phyloP scores from a whole-genome alignment of 2,888 invertebrate species.

The Blastobasis lacticolella region DNA sequence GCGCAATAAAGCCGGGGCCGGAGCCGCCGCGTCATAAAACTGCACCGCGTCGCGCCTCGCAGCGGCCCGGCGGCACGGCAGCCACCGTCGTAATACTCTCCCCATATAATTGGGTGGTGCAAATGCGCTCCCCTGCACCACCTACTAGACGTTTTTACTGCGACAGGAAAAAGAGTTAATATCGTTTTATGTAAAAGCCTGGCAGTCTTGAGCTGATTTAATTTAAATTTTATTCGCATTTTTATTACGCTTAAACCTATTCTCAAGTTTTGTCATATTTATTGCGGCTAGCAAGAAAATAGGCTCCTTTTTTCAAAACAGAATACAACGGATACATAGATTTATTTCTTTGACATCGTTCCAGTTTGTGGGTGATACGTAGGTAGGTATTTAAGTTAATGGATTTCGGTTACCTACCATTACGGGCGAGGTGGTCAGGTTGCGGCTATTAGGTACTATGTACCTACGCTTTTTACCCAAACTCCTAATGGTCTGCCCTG shows the following conservation, averaged over 20 bases:
- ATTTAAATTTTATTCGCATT: constrained; percentile 25
- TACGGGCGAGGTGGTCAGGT: too few species aligned
- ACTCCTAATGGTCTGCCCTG: too few species aligned
- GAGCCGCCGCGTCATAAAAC: constrained; percentile 36
- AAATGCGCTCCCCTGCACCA: constrained; percentile 41
- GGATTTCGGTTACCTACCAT: too few species aligned
- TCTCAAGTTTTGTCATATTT: constrained; percentile 18
- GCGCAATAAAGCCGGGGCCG: constrained; percentile 28
- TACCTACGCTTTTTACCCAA: too few species aligned
- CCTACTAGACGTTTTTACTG: constrained; percentile 49
- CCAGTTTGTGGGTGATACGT: too few species aligned
- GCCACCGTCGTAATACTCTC: not conserved
- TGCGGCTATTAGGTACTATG: too few species aligned
- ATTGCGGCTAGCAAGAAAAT: constrained; percentile 4
- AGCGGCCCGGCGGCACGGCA: too few species aligned
- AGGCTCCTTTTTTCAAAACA: too few species aligned
- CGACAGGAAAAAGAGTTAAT: constrained; percentile 45
- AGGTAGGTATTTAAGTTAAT: too few species aligned
- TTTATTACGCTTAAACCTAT: constrained; percentile 15
- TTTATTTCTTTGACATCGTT: not conserved
- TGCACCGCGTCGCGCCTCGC: constrained; percentile 26
- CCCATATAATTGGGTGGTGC: constrained; percentile 40
- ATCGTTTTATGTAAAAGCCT: constrained; percentile 44
- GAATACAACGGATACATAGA: too few species aligned
- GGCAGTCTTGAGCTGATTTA: constrained; percentile 27